phyloP scores from a whole-genome alignment of 2,888 invertebrate genomes.

The Chrysolina haemoptera region DNA sequence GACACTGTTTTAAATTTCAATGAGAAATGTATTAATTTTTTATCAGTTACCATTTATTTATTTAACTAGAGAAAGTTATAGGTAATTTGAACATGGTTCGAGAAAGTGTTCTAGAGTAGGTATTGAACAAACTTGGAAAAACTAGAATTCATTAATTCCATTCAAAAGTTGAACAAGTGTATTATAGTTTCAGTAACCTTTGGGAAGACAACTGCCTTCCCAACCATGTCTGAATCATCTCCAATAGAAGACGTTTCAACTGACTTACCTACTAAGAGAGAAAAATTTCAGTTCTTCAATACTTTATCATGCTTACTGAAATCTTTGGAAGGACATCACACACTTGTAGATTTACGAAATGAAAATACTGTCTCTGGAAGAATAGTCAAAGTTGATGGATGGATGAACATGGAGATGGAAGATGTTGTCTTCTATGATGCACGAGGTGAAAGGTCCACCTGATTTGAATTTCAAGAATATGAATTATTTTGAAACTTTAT shows the following conservation, averaged over 20 bases:
- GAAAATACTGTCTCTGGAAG: constrained; percentile 77
- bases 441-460: constrained; percentile 67
- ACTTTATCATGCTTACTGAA: constrained; percentile 76
- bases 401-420: constrained; percentile 78
- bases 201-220: neutral
- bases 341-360: constrained; percentile 78
- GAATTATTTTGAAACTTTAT: neutral
- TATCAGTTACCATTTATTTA: no score
- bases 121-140: no score
- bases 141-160: no score
- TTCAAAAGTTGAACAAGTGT: no score
- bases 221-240: constrained; percentile 11
- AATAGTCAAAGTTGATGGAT: constrained; percentile 77
- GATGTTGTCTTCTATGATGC: constrained; percentile 77
- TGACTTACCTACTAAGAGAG: constrained; percentile 41
- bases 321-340: constrained; percentile 75
- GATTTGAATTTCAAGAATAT: neutral
- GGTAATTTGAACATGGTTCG: no score
- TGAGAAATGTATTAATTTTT: no score
- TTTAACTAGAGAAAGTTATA: no score
- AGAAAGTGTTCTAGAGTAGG: no score
- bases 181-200: neutral
- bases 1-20: no score
- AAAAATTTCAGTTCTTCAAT: constrained; percentile 67
- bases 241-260: neutral